Conservation (phyloP, 2,113 vertebrate genomes). For the Tonatia bakeri region DNA sequence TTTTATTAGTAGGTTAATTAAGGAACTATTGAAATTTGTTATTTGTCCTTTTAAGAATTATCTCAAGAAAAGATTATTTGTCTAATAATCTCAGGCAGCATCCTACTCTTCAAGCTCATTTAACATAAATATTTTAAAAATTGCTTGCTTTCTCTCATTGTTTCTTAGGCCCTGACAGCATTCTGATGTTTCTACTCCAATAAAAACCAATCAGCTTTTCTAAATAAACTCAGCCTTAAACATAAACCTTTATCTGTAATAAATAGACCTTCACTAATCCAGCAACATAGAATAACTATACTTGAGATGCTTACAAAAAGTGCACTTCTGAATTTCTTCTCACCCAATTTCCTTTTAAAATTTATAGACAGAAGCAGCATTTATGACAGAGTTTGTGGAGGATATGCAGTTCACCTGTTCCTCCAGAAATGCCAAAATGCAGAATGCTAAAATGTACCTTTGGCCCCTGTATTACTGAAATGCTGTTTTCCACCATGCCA, state of each 20-base stretch:
- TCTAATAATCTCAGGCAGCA: not conserved
- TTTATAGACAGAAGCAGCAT: constrained; percentile 13
- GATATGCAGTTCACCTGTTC: not conserved
- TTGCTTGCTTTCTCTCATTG: not conserved
- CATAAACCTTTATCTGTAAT: not conserved
- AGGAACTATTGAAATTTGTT: not conserved
- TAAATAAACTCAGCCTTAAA: not conserved
- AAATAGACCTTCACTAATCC: not conserved
- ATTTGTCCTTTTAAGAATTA: not conserved
- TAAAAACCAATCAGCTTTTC: not conserved
- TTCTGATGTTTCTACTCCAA: not conserved
- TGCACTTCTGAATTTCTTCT: not conserved
- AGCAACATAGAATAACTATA: not conserved
- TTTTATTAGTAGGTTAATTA: not conserved
- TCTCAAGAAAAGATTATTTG: not conserved
- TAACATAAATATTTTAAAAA: not conserved
- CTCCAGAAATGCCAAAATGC: not conserved
- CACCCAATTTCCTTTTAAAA: not conserved
- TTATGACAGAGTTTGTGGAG: not conserved
- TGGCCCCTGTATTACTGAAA: not conserved
- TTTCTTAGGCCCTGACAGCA: not conserved
- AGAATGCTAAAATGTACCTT: not conserved
- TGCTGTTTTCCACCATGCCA: not conserved
- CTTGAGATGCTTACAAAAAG: not conserved
- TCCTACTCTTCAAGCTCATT: not conserved